Conservation (phyloP, 2,797 vertebrate species). For the Ibycter americanus region DNA sequence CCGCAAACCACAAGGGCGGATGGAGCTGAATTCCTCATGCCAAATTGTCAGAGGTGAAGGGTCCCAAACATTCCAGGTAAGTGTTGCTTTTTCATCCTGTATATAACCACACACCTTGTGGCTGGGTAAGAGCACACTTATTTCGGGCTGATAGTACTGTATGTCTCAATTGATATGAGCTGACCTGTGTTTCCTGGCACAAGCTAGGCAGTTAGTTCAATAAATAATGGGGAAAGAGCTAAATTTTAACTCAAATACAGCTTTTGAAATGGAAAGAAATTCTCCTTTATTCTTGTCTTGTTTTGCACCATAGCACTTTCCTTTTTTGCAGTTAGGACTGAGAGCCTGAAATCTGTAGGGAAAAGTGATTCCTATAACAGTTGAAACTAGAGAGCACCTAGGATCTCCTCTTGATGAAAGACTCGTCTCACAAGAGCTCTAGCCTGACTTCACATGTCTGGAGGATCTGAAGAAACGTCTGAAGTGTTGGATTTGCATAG, state of each 20-base stretch:
- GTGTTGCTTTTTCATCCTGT: not conserved
- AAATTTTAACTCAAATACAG: not conserved
- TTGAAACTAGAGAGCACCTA: not conserved
- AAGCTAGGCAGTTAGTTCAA: not conserved
- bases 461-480: not conserved
- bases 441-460: not conserved
- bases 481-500: not conserved
- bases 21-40: conserved; percentile 90
- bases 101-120: not conserved
- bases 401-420: not conserved
- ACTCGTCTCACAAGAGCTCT: not conserved
- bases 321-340: not conserved
- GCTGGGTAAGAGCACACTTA: not conserved
- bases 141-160: not conserved
- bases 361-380: not conserved
- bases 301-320: not conserved
- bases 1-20: conserved; percentile 91
- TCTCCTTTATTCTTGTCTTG: not conserved
- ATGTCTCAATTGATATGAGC: not conserved
- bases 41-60: conserved; percentile 90
- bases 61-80: conserved; percentile 92
- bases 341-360: not conserved
- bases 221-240: not conserved
- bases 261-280: not conserved
- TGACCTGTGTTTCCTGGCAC: not conserved